Percentiles rank a stretch among this genome's conserved stretches.
These are phyloP conservation scores for Opisthograptis luteolata DNA, from an alignment of 2,888 invertebrate species.

Conservation along the genomic window DNA sequence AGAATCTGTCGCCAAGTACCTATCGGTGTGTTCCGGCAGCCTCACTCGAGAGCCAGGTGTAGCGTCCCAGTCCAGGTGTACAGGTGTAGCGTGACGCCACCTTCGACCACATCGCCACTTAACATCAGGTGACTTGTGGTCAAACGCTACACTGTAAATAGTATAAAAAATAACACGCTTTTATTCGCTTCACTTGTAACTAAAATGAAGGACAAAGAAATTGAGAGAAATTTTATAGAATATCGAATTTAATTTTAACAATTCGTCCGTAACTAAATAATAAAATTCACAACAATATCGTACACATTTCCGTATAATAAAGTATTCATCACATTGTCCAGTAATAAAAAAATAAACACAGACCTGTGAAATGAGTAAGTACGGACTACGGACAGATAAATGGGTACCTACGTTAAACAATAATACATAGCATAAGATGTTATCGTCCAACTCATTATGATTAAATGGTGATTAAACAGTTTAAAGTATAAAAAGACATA, in stretches of 20 bases:
- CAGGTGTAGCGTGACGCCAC: not conserved
- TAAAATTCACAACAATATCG: conserved; percentile 58
- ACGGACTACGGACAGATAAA: not conserved
- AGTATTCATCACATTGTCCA: conserved; percentile 39
- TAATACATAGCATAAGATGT: conserved; percentile 1
- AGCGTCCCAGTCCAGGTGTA: too few species aligned
- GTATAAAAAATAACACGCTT: too few species aligned
- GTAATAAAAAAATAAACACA: conserved; percentile 13
- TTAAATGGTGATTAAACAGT: conserved; percentile 31
- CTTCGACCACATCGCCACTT: too few species aligned
- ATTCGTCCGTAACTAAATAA: conserved; percentile 60
- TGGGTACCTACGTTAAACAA: too few species aligned
- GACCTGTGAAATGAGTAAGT: not conserved
- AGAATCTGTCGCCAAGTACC: too few species aligned
- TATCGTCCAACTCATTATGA: conserved; percentile 11
- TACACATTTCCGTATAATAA: conserved; percentile 46
- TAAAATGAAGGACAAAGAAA: conserved; percentile 14
- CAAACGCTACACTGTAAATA: too few species aligned
- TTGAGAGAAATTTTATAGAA: conserved; percentile 50
- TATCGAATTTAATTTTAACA: conserved; percentile 77
- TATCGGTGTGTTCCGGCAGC: too few species aligned
- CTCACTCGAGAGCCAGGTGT: too few species aligned
- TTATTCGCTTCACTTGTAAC: too few species aligned
- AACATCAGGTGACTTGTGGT: too few species aligned
- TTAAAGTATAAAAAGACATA: conserved; percentile 30